Percentiles rank a stretch among this genome's conserved stretches.
Evolutionary conservation across 2,888 invertebrate genomes (phyloP).

Genomic region (Erebia epiphron): DNA sequence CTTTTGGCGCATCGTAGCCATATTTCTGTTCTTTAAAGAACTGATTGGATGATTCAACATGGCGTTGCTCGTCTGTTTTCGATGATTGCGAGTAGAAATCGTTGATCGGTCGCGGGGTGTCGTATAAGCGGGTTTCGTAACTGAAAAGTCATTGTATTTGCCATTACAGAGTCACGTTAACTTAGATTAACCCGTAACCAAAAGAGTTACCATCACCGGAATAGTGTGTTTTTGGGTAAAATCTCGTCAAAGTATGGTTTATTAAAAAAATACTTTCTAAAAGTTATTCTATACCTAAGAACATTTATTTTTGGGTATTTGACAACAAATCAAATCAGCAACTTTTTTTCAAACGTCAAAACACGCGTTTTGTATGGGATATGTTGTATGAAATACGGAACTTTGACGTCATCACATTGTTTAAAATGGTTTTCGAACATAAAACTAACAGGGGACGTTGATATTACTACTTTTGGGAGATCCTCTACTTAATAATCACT

Average conservation of each 20-base stretch:
- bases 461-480: too few species aligned
- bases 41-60: conserved; percentile 58
- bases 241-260: background rate
- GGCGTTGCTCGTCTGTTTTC: conserved; percentile 60
- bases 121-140: conserved; percentile 82
- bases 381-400: too few species aligned
- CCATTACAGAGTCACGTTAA: conserved; percentile 45
- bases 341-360: too few species aligned
- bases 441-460: too few species aligned
- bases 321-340: too few species aligned
- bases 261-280: background rate
- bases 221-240: conserved; percentile 40
- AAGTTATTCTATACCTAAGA: too few species aligned
- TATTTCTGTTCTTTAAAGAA: conserved; percentile 63
- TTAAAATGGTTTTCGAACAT: too few species aligned
- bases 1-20: conserved; percentile 67
- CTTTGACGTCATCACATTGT: too few species aligned
- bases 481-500: too few species aligned
- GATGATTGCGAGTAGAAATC: conserved; percentile 54
- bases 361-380: too few species aligned
- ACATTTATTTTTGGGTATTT: too few species aligned
- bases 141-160: conserved; percentile 62
- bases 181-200: conserved; percentile 32
- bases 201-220: conserved; percentile 54
- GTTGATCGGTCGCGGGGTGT: conserved; percentile 73